phyloP scores from a whole-genome alignment of 2,797 vertebrate species.

The Cynodonichthys magdalenae region DNA sequence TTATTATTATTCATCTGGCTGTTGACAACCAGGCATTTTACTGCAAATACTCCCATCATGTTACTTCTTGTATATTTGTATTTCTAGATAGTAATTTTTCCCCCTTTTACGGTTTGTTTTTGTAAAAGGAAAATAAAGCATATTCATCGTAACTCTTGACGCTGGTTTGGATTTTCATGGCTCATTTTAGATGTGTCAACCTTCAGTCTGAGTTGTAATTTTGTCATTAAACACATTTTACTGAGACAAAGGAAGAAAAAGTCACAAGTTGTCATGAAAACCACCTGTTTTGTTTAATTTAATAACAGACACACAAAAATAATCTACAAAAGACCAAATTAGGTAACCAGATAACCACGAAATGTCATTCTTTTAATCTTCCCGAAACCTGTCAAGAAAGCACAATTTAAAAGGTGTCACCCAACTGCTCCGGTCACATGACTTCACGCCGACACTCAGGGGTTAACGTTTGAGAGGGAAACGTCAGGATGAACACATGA shows the following conservation, averaged over 20 bases:
- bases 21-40: slow-evolving; percentile 89
- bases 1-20: slow-evolving; percentile 84
- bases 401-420: slow-evolving; percentile 63
- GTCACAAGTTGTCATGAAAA: slow-evolving; percentile 62
- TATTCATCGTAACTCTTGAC: slow-evolving; percentile 90
- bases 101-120: slow-evolving; percentile 80
- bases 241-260: not conserved
- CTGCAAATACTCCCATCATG: slow-evolving; percentile 83
- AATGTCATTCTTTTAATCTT: slow-evolving; percentile 51
- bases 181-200: too few species aligned
- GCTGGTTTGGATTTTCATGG: slow-evolving; percentile 4
- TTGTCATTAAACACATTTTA: not conserved
- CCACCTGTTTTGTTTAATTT: slow-evolving; percentile 75
- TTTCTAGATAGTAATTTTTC: slow-evolving; percentile 93
- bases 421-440: slow-evolving; percentile 69
- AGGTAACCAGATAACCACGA: slow-evolving; percentile 71
- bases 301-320: slow-evolving; percentile 82
- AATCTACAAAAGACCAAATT: slow-evolving; percentile 80
- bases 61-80: slow-evolving; percentile 91
- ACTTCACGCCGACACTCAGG: slow-evolving; percentile 65
- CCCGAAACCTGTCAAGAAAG: slow-evolving; percentile 39
- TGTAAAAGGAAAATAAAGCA: slow-evolving; percentile 94
- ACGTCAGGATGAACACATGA: slow-evolving; percentile 14
- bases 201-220: too few species aligned
- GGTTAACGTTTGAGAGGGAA: slow-evolving; percentile 33